Base-by-base conservation (phyloP, 2,888 invertebrate species). In the Heterodera filipjevi region DNA sequence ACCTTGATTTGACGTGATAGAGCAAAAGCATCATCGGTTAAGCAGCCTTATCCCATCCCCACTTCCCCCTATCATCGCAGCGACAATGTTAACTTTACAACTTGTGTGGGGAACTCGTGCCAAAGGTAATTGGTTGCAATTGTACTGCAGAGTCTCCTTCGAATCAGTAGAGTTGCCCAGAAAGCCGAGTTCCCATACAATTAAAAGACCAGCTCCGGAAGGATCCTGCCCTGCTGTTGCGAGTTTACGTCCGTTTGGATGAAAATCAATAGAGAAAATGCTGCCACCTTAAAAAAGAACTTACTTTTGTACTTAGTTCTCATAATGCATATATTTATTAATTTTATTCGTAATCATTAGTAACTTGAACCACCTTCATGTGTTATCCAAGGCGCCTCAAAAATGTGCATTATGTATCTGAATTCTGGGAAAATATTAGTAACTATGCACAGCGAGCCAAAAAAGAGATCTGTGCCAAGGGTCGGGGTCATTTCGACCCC, bases 191-290 rank as follows among this genome's bases (percentile, higher is more conserved):
- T 84, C 84, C 85, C 86, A 87, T 6, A 86, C 82, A 12, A 82
- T 76, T 0, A 86, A 77, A n/a, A 85, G 77, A 12, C 87, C 86
- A 32, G 82, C 81, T 14, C 83, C 82, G 77, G 82, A 30, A 32
- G 81, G 80, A 27, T 79, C 82, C 74, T 85, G 85, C 19, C 87
- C 88, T 46, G 82, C 84, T 19, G 88, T 88, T 27, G 84, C 84
- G 12, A 88, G 78, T 77, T 86, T 86, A 16, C 82, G 75, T 12
- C 80, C 85, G 14, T 39, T 80, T 0, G 88, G 87, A 79, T 87
- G 86, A 35, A 84, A 77, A 75, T 88, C 87, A 6, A 88, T 76
- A 0, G 88, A 87, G 64, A 84, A 86, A 30, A 88, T 86, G 8
- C 84, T 80, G 0, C 86, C 86, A 66, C 78, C 82, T 82, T 32